Evolutionary conservation across 2,113 vertebrate species (phyloP), one percentile per base, ranked within the genome.

Genomic region (Hirundichthys speculiger): DNA sequence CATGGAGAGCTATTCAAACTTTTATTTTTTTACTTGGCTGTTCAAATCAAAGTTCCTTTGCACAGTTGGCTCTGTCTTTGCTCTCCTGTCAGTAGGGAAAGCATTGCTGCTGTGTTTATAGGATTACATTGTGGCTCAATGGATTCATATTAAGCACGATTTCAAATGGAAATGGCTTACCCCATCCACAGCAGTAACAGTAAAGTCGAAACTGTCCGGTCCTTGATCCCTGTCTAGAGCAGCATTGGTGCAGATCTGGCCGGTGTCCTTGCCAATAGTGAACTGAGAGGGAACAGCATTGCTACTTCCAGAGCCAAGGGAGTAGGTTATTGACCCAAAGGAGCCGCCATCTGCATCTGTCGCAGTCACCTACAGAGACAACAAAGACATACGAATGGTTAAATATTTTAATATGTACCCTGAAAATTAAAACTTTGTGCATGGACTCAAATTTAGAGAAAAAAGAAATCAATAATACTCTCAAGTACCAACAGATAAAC

Each of bases 171-270:
- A 16, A 51, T 3, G 50, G 69, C 95, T 96, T 79, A 98, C 98
- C 94, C 98, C 98, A 15, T 98, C 98, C 8, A 95, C 91, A 3
- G 96, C 98, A 0, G 94, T 96, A 83, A 99, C 86, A 0, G 94
- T 95, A 82, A 98, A 98, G 80, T 98, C 96, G 0, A 94, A 98
- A 87, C 90, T 91, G 13, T 92, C 61, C 0, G 88, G 90, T 25
- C 96, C 98, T 74, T 96, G 93, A 13, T 99, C 97, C 0, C 94
- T 91, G 84, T 98, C 98, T 86, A 99, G 86, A 1, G 77, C 86
- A 25, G 89, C 90, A 9, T 78, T 92, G 0, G 95, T 98, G 89
- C 98, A 99, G 79, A 98, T 94, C 50, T 94, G 93, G 22, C 98
- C 98, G 0, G 85, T 95, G 77, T 93, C 92, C 54, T 95, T 93